Percentiles rank a stretch among this genome's conserved stretches.
phyloP scores from a whole-genome alignment of 2,797 vertebrate species.

The Apogon talboti region DNA sequence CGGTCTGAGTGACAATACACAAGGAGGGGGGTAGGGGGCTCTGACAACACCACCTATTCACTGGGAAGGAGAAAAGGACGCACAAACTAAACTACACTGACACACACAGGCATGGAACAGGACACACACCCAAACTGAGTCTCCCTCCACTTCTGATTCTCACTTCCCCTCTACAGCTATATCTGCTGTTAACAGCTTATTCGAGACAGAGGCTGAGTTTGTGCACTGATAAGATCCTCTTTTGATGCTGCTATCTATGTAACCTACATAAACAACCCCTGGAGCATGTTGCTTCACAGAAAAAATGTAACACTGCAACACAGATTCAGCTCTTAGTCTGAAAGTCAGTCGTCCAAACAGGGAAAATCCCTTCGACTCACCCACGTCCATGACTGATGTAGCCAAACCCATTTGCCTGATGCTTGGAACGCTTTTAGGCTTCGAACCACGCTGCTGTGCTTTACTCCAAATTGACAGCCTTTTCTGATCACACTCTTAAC shows the following conservation, averaged over 20 bases:
- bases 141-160: conserved; percentile 42
- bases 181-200: conserved; percentile 22
- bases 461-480: conserved; percentile 27
- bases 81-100: conserved; percentile 49
- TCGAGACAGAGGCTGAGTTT: background rate
- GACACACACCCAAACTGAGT: conserved; percentile 29
- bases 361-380: conserved; percentile 59
- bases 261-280: conserved; percentile 22
- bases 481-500: conserved; percentile 16
- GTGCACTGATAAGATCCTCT: conserved; percentile 12
- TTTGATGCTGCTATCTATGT: conserved; percentile 13
- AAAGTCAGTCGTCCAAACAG: conserved; percentile 16
- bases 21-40: conserved; percentile 55
- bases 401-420: conserved; percentile 62
- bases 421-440: conserved; percentile 30
- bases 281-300: conserved; percentile 13
- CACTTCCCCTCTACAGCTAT: conserved; percentile 45
- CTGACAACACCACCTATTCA: conserved; percentile 78
- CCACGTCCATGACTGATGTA: conserved; percentile 63
- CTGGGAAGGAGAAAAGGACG: conserved; percentile 60
- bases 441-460: conserved; percentile 35
- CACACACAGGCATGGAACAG: conserved; percentile 34
- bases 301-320: conserved; percentile 24
- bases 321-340: conserved; percentile 14
- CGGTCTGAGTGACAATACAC: conserved; percentile 75